Percentiles rank a stretch among this genome's conserved stretches.
These are phyloP conservation scores for Syngnathus typhle DNA, from an alignment of 2,113 vertebrate genomes.

Conservation along the genomic window DNA sequence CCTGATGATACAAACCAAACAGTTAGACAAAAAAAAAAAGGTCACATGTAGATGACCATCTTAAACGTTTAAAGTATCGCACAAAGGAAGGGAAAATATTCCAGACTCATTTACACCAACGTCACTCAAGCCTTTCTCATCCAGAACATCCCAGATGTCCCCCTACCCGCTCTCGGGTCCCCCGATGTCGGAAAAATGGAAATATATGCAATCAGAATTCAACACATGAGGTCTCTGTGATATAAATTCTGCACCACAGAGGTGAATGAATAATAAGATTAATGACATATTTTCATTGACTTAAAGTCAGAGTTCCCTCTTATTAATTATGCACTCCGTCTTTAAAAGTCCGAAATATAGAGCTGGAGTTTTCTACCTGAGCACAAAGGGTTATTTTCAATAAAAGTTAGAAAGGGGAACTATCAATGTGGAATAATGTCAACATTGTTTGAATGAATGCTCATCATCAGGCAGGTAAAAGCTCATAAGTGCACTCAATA, in stretches of 20 bases:
- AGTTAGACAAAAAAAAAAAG: neutral
- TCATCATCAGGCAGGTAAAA: constrained; percentile 45
- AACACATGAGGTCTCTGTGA: constrained; percentile 48
- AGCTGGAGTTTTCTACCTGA: constrained; percentile 7
- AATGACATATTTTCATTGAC: constrained; percentile 69
- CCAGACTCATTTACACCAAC: constrained; percentile 18
- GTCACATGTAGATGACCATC: constrained; percentile 1
- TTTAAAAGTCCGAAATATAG: constrained; percentile 34
- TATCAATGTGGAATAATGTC: constrained; percentile 26
- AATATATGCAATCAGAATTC: constrained; percentile 66
- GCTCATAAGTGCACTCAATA: constrained; percentile 48
- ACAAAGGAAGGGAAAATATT: constrained; percentile 18
- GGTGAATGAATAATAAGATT: constrained; percentile 69
- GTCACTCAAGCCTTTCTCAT: constrained; percentile 29
- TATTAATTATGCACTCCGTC: constrained; percentile 63
- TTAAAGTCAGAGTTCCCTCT: constrained; percentile 63
- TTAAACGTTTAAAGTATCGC: neutral
- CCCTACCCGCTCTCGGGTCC: constrained; percentile 24
- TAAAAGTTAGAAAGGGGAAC: constrained; percentile 29
- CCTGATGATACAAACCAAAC: neutral
- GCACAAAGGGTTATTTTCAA: constrained; percentile 19
- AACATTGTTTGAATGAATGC: constrained; percentile 49
- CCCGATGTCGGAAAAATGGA: constrained; percentile 52
- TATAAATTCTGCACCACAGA: constrained; percentile 66
- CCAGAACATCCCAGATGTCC: constrained; percentile 24